Conservation (phyloP, 2,113 vertebrate genomes). For the Takifugu flavidus region DNA sequence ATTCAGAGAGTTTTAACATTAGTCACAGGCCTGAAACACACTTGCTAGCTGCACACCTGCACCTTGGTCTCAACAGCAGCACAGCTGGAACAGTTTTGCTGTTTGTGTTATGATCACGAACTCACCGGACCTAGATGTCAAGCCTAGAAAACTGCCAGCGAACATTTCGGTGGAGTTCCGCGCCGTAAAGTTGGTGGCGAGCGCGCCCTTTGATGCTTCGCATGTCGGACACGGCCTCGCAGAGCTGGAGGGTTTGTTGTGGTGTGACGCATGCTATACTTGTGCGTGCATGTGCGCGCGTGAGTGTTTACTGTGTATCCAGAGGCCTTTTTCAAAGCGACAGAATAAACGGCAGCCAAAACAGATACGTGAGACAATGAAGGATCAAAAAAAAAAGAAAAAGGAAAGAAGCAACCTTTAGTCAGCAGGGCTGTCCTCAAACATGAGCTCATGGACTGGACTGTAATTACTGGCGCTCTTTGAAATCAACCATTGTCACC, state of each 20-base stretch:
- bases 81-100: slow-evolving; percentile 35
- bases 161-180: slow-evolving; percentile 11
- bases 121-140: slow-evolving; percentile 23
- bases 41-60: slow-evolving; percentile 13
- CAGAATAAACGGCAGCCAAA: slow-evolving; percentile 46
- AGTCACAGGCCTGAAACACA: slow-evolving; percentile 17
- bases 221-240: slow-evolving; percentile 37
- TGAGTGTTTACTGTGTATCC: slow-evolving; percentile 51
- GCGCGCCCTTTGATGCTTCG: slow-evolving; percentile 28
- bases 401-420: slow-evolving; percentile 39
- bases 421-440: slow-evolving; percentile 31
- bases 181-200: slow-evolving; percentile 25
- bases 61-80: slow-evolving; percentile 32
- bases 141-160: slow-evolving; percentile 20
- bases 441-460: slow-evolving; percentile 44
- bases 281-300: slow-evolving; percentile 7
- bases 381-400: slow-evolving; percentile 31
- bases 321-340: slow-evolving; percentile 36
- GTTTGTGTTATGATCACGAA: slow-evolving; percentile 33
- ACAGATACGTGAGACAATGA: slow-evolving; percentile 34
- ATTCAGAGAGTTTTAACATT: slow-evolving; percentile 9
- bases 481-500: slow-evolving; percentile 43
- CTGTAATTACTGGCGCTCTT: slow-evolving; percentile 38
- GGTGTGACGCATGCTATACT: slow-evolving; percentile 39
- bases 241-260: slow-evolving; percentile 43